Percentiles rank a stretch among this genome's conserved stretches.
phyloP scores from a whole-genome alignment of 2,888 invertebrate species.

The Drosophila maculinotata region DNA sequence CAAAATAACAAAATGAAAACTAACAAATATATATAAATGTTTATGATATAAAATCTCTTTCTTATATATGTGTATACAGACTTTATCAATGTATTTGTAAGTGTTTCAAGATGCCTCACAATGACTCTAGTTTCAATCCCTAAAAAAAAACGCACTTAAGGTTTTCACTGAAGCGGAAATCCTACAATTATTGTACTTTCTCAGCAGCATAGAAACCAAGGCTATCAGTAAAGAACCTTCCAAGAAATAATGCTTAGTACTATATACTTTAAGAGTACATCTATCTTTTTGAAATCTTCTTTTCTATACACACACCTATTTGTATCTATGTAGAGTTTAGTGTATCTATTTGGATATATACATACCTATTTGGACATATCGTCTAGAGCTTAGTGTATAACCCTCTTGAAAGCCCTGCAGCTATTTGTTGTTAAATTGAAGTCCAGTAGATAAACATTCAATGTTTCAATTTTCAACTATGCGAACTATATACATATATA shows the following conservation, averaged over 20 bases:
- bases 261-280: conserved; percentile 9
- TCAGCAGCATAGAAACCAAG: conserved; percentile 50
- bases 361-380: conserved; percentile 7
- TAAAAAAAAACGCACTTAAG: conserved; percentile 35
- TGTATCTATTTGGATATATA: conserved; percentile 16
- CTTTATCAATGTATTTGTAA: conserved; percentile 62
- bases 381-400: conserved; percentile 40
- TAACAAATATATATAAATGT: conserved; percentile 31
- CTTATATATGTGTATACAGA: conserved; percentile 42
- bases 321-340: conserved; percentile 27
- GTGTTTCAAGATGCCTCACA: conserved; percentile 65
- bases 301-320: conserved; percentile 24
- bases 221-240: conserved; percentile 83
- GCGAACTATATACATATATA: conserved; percentile 14
- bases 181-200: conserved; percentile 33
- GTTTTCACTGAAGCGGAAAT: conserved; percentile 61
- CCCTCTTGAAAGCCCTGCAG: conserved; percentile 64
- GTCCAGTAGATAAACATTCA: conserved; percentile 10
- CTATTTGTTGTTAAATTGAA: conserved; percentile 61
- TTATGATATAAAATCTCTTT: conserved; percentile 37
- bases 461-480: conserved; percentile 29
- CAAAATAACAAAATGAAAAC: conserved; percentile 29
- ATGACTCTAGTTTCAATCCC: conserved; percentile 35
- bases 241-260: conserved; percentile 52
- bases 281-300: conserved; percentile 41